phyloP scores from a whole-genome alignment of 2,888 invertebrate genomes.

The Pandemis cinnamomeana region DNA sequence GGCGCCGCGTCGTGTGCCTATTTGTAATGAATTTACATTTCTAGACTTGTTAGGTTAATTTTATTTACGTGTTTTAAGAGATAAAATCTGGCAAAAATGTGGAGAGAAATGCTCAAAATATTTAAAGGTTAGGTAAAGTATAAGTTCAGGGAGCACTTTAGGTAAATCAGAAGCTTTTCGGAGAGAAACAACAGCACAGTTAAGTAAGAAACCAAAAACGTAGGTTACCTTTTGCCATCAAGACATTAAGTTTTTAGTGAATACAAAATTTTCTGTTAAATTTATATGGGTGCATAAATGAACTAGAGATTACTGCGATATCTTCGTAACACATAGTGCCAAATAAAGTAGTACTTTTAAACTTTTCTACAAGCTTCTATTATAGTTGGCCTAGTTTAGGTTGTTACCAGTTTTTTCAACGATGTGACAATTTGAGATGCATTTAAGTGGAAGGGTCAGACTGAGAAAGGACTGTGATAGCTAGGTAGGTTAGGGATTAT shows the following conservation, averaged over 20 bases:
- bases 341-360: conserved; percentile 77
- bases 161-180: conserved; percentile 57
- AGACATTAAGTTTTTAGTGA: conserved; percentile 69
- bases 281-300: conserved; percentile 56
- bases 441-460: conserved; percentile 83
- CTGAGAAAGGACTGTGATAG: conserved; percentile 85
- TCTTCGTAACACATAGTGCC: conserved; percentile 77
- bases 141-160: conserved; percentile 65
- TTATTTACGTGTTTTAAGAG: conserved; percentile 78
- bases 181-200: conserved; percentile 55
- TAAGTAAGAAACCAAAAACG: conserved; percentile 77
- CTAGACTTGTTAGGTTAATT: conserved; percentile 79
- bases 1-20: conserved; percentile 73
- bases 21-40: conserved; percentile 78
- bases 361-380: conserved; percentile 73
- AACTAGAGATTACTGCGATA: conserved; percentile 60
- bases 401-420: conserved; percentile 81
- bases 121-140: conserved; percentile 59
- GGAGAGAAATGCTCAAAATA: conserved; percentile 77
- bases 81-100: conserved; percentile 75
- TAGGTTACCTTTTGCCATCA: conserved; percentile 83
- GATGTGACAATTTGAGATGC: conserved; percentile 78
- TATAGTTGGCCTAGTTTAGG: conserved; percentile 77
- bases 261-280: conserved; percentile 64
- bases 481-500: conserved; percentile 80